These are phyloP conservation scores for Zygaena filipendulae DNA, from an alignment of 2,888 invertebrate genomes.

Conservation along the genomic window DNA sequence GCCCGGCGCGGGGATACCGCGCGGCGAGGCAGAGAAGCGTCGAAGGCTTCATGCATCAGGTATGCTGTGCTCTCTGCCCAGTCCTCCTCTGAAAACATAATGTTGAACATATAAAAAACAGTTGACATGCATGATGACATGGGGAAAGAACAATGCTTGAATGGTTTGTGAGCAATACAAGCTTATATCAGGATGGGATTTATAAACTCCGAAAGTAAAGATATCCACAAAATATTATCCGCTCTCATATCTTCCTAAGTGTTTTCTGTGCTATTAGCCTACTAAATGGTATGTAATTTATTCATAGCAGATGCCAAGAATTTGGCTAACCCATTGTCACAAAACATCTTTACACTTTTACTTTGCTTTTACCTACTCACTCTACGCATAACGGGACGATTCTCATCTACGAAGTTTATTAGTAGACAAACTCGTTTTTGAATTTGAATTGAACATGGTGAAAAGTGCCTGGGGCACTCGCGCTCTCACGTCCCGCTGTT, in stretches of 20 bases:
- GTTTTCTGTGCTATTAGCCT: too few species aligned
- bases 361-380: background rate
- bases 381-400: slow-evolving; percentile 41
- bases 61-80: slow-evolving; percentile 76
- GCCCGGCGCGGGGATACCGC: slow-evolving; percentile 34
- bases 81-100: slow-evolving; percentile 74
- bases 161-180: too few species aligned
- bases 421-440: too few species aligned
- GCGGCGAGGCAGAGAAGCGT: slow-evolving; percentile 51
- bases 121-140: slow-evolving; percentile 4
- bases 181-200: too few species aligned
- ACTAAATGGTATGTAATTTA: too few species aligned
- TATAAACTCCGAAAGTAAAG: too few species aligned
- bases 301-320: too few species aligned
- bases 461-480: too few species aligned
- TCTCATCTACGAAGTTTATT: slow-evolving; percentile 29
- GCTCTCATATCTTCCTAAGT: too few species aligned
- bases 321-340: slow-evolving; percentile 40
- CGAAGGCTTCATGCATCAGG: slow-evolving; percentile 70
- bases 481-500: too few species aligned
- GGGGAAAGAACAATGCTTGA: slow-evolving; percentile 12
- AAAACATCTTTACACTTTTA: slow-evolving; percentile 21
- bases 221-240: too few species aligned
- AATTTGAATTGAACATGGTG: too few species aligned
- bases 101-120: slow-evolving; percentile 7